These are phyloP conservation scores for Numida meleagris DNA, from an alignment of 2,113 vertebrate genomes.

Conservation along the genomic window DNA sequence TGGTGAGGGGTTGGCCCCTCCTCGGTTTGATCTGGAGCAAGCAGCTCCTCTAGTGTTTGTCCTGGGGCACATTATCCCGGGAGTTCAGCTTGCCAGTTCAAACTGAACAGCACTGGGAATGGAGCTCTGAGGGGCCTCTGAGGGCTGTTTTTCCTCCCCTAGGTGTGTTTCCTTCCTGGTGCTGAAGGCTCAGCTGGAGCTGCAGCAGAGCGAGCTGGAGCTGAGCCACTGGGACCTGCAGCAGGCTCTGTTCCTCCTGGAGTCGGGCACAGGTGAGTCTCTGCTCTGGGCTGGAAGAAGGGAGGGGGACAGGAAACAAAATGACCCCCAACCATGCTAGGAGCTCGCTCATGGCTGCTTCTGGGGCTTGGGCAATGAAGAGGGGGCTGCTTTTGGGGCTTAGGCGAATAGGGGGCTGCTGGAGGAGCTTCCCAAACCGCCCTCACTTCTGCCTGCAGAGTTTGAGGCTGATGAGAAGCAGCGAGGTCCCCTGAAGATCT, in stretches of 20 bases:
- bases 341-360: rapidly evolving
- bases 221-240: slow-evolving; percentile 83
- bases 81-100: not conserved
- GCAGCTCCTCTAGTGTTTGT: not conserved
- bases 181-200: slow-evolving; percentile 88
- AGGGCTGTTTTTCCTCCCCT: not conserved
- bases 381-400: not conserved
- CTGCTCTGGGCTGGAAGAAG: rapidly evolving
- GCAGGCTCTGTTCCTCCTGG: slow-evolving; percentile 85
- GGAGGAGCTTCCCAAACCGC: not conserved
- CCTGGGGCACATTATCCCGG: not conserved
- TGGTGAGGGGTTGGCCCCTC: not conserved
- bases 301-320: rapidly evolving
- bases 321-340: not conserved
- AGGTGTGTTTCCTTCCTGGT: slow-evolving; percentile 89
- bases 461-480: slow-evolving; percentile 26
- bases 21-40: too few relatives aligned
- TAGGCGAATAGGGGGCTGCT: not conserved
- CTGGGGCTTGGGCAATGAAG: not conserved
- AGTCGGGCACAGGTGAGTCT: slow-evolving; percentile 82
- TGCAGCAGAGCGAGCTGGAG: slow-evolving; percentile 80
- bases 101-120: rapidly evolving
- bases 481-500: slow-evolving; percentile 72
- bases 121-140: not conserved
- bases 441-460: not conserved